A percentile compares a stretch with the other conserved stretches of the same genome.
phyloP scores from a whole-genome alignment of 2,888 invertebrate genomes.

The Drosophila meridiana region DNA sequence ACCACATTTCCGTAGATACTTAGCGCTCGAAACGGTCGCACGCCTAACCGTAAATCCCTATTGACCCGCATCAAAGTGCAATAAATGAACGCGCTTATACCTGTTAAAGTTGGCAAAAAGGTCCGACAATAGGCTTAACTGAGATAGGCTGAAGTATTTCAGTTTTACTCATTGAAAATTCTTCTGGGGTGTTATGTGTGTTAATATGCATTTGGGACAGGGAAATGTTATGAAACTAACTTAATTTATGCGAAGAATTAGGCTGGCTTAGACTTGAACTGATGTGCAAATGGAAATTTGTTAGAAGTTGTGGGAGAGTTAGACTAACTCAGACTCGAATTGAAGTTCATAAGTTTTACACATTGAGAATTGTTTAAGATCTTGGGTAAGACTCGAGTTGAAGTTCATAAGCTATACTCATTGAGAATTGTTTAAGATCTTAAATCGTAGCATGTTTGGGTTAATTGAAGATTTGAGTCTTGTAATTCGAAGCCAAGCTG shows the following conservation, averaged over 20 bases:
- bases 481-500: neutral
- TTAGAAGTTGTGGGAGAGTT: neutral
- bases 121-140: slow-evolving; percentile 14
- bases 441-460: no score
- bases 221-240: neutral
- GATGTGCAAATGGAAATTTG: neutral
- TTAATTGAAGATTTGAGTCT: neutral
- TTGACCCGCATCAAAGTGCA: slow-evolving; percentile 66
- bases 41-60: slow-evolving; percentile 74
- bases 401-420: neutral
- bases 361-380: neutral
- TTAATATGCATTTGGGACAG: neutral
- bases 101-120: slow-evolving; percentile 19
- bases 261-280: neutral
- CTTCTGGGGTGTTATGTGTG: neutral
- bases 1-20: slow-evolving; percentile 71
- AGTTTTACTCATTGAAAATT: neutral
- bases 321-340: neutral
- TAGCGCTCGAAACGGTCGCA: slow-evolving; percentile 44
- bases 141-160: neutral
- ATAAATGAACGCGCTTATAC: slow-evolving; percentile 31
- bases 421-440: neutral
- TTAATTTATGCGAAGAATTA: neutral
- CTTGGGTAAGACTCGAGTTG: neutral
- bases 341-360: neutral